These are phyloP conservation scores for Isaurus tuberculatus DNA, from an alignment of 92 coral and sea anemone species.

Conservation along the genomic window DNA sequence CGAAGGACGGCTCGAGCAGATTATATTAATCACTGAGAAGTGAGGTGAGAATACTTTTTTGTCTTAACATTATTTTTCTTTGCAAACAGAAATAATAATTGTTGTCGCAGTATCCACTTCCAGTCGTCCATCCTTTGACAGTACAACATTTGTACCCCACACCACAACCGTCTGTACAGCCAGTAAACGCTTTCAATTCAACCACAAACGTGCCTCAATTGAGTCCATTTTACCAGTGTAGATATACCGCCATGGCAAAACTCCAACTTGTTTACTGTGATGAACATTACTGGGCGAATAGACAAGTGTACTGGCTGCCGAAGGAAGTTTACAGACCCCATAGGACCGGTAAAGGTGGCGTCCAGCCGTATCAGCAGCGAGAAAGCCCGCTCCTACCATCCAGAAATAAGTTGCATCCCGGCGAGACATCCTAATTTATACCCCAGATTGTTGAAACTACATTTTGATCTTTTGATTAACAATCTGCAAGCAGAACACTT, in stretches of 20 bases:
- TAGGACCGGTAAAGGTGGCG: conserved; percentile 30
- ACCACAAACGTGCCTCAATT: not conserved
- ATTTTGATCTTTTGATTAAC: not conserved
- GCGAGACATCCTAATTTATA: conserved; percentile 32
- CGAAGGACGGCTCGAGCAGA: too few relatives aligned
- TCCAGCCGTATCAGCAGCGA: conserved; percentile 25
- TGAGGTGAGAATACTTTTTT: too few relatives aligned
- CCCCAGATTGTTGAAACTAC: not conserved
- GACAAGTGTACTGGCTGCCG: conserved; percentile 41
- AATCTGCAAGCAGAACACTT: conserved; percentile 33
- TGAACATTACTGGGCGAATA: conserved; percentile 38
- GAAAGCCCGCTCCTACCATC: conserved; percentile 28
- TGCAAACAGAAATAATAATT: too few relatives aligned
- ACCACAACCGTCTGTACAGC: not conserved
- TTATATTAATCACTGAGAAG: too few relatives aligned
- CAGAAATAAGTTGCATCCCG: conserved; percentile 1
- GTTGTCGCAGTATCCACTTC: too few relatives aligned
- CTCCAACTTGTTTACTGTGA: conserved; percentile 34
- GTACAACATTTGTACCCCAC: not conserved
- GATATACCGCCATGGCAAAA: conserved; percentile 46
- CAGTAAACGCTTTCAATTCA: not conserved
- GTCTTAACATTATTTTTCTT: too few relatives aligned
- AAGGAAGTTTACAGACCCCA: conserved; percentile 32
- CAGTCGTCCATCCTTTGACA: too few relatives aligned
- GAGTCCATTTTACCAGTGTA: not conserved